Percentiles rank a stretch among this genome's conserved stretches.
phyloP scores from a whole-genome alignment of 2,888 invertebrate species.

The Clostera curtula region DNA sequence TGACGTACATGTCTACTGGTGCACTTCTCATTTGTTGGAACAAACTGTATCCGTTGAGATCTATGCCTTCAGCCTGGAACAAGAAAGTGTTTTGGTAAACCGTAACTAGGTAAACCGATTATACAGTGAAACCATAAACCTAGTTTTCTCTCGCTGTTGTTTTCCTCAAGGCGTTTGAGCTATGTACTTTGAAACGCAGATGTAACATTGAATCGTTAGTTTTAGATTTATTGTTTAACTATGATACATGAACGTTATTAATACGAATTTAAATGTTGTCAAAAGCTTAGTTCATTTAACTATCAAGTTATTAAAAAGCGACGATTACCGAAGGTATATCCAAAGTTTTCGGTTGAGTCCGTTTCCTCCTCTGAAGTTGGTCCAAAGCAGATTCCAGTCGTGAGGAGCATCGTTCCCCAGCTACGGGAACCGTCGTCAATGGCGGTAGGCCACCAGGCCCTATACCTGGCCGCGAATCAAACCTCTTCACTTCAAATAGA shows the following conservation, averaged over 20 bases:
- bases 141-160: too few relatives aligned
- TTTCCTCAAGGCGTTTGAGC: too few relatives aligned
- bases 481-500: conserved; percentile 56
- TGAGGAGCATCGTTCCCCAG: conserved; percentile 76
- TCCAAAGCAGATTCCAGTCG: conserved; percentile 80
- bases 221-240: too few relatives aligned
- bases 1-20: conserved; percentile 81
- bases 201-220: too few relatives aligned
- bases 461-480: conserved; percentile 45
- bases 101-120: too few relatives aligned
- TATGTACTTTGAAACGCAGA: too few relatives aligned
- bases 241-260: too few relatives aligned
- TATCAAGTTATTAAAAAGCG: too few relatives aligned
- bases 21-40: conserved; percentile 77
- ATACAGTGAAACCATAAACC: too few relatives aligned
- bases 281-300: too few relatives aligned
- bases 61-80: conserved; percentile 68
- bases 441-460: conserved; percentile 48
- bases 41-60: conserved; percentile 78
- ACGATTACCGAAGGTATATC: conserved; percentile 62
- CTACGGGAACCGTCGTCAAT: conserved; percentile 49
- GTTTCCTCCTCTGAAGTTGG: conserved; percentile 75
- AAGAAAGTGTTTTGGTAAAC: conserved; percentile 9
- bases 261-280: too few relatives aligned
- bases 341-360: conserved; percentile 66